Base-by-base conservation (phyloP, 2,888 invertebrate species). In the Cryptosula pallasiana region DNA sequence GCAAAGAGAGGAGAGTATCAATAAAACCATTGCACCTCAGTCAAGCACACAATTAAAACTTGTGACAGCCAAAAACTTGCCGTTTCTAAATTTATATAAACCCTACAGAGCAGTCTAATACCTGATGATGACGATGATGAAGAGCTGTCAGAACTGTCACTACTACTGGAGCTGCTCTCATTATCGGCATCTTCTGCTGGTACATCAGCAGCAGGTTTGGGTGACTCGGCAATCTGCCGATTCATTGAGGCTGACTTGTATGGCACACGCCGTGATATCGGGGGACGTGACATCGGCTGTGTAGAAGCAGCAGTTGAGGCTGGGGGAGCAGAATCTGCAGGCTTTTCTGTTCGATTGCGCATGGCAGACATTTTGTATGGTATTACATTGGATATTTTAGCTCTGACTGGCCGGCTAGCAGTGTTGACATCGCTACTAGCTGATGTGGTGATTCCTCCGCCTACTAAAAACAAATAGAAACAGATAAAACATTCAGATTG, bases 141-240 rank as follows among this genome's bases (percentile, higher is more conserved):
- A 63, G 63, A 63, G 32, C 63, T 63, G 63, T 63, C 63, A 13
- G 63, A 63, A 63, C 63, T 63, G n/a, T 25, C 57, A 32, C 63
- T 63, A 32, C 63, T 63, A n/a, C 63, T 63, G 3, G 63, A 63
- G 63, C 63, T 63, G 63, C 63, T 63, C 63, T 63, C 63, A 27
- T 63, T 27, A n/a, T 27, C 63, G 3, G 55, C 55, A 63, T 63
- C 32, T 9, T 9, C 34, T 5, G 29, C 63, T 13, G 57, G 57
- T 23, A 23, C 13, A n/a, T 13, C 9, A 13, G 57, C 3, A 27
- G 13, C 27, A 32, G 27, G 25, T 32, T 25, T 9, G 13, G 34
- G 13, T 63, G 63, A 32, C 2, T 27, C 5, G 3, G n/a, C 57
- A 27, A 27, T 32, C 16, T 63, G 63, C 32, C 27, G 20, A 34